Conservation (phyloP, 2,888 invertebrate species). For the Drosophila peninsularis region DNA sequence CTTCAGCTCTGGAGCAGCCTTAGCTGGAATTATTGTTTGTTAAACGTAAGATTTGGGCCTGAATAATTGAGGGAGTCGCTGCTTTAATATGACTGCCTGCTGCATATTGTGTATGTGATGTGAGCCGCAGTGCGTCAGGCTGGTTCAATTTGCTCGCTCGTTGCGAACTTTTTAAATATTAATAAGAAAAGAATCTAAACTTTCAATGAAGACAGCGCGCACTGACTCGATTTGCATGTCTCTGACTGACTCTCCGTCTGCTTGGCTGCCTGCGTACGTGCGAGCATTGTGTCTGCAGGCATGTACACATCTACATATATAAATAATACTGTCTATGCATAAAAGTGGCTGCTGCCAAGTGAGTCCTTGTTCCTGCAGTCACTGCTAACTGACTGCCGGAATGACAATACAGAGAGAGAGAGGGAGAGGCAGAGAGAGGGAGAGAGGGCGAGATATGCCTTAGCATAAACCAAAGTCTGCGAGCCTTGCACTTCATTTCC, state of each 20-base stretch:
- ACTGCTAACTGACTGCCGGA: slow-evolving; percentile 45
- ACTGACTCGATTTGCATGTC: slow-evolving; percentile 46
- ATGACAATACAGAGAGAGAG: slow-evolving; percentile 43
- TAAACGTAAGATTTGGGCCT: slow-evolving; percentile 2
- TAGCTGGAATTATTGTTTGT: no score
- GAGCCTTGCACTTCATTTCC: slow-evolving; percentile 62
- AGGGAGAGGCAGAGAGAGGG: background rate
- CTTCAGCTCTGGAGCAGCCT: no score
- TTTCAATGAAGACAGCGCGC: slow-evolving; percentile 63
- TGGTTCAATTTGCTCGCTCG: slow-evolving; percentile 50
- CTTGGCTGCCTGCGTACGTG: slow-evolving; percentile 2
- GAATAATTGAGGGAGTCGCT: background rate
- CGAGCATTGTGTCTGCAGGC: slow-evolving; percentile 20
- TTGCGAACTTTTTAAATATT: slow-evolving; percentile 70
- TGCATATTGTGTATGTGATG: background rate
- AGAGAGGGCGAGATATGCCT: slow-evolving; percentile 9
- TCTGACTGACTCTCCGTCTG: slow-evolving; percentile 18
- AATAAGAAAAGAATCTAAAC: slow-evolving; percentile 76
- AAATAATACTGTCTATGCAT: slow-evolving; percentile 29
- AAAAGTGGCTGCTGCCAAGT: slow-evolving; percentile 49
- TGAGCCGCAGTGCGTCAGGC: slow-evolving; percentile 11
- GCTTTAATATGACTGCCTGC: background rate
- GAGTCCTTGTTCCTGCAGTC: slow-evolving; percentile 25
- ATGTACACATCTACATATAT: slow-evolving; percentile 9
- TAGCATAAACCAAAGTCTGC: slow-evolving; percentile 37